Conservation (phyloP, 2,113 vertebrate species). For the Tenebrosternarchus preto region DNA sequence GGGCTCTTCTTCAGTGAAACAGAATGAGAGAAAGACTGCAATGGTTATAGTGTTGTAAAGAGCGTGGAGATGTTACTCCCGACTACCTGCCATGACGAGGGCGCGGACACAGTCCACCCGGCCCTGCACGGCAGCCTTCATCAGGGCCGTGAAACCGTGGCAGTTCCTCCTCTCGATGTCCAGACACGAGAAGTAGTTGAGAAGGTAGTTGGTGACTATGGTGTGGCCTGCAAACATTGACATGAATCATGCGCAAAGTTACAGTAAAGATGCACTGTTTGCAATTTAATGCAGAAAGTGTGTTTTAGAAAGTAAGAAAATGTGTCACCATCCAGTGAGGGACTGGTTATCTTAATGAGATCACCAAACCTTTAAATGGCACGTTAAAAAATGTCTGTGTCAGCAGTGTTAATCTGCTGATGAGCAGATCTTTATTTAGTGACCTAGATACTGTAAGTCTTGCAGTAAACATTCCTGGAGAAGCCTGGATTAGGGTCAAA, state of each 20-base stretch:
- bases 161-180: constrained; percentile 90
- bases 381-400: too few relatives aligned
- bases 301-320: background rate
- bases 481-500: too few relatives aligned
- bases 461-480: too few relatives aligned
- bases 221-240: constrained; percentile 81
- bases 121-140: constrained; percentile 96
- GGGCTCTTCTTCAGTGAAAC: too few relatives aligned
- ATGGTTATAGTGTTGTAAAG: too few relatives aligned
- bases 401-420: too few relatives aligned
- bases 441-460: too few relatives aligned
- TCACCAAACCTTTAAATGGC: too few relatives aligned
- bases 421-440: too few relatives aligned
- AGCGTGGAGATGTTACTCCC: background rate
- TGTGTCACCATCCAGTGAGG: too few relatives aligned
- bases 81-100: constrained; percentile 89
- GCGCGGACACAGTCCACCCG: constrained; percentile 87
- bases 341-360: too few relatives aligned
- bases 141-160: constrained; percentile 92
- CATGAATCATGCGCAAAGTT: background rate
- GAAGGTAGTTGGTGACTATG: constrained; percentile 89
- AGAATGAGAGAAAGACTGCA: background rate
- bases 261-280: background rate
- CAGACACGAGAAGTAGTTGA: constrained; percentile 90
- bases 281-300: background rate